Percentiles rank a stretch among this genome's conserved stretches.
Evolutionary conservation across 2,797 vertebrate species (phyloP).

Genomic region (Myotis planiceps): DNA sequence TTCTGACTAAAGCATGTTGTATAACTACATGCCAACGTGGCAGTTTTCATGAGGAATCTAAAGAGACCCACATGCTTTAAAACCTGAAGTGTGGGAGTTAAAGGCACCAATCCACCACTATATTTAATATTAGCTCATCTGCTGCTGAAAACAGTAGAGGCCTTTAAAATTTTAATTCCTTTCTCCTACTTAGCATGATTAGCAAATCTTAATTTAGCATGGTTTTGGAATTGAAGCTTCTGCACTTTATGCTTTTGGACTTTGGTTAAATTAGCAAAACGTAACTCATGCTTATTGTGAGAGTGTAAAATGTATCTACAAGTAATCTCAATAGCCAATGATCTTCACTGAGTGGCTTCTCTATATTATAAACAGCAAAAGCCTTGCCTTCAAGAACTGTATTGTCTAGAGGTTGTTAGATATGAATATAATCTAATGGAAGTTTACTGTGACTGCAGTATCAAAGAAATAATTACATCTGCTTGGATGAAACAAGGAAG

Average conservation of each 20-base stretch:
- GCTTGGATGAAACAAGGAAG: neutral
- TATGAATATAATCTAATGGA: neutral
- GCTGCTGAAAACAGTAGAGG: constrained; percentile 33
- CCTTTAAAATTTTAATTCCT: constrained; percentile 46
- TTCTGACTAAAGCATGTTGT: constrained; percentile 56
- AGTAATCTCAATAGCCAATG: neutral
- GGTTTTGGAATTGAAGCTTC: constrained; percentile 28
- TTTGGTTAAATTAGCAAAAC: constrained; percentile 27
- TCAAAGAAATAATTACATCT: neutral
- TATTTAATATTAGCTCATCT: constrained; percentile 50
- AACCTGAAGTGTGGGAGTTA: neutral
- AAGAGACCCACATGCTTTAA: neutral
- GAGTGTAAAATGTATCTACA: constrained; percentile 24
- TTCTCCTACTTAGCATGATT: constrained; percentile 57
- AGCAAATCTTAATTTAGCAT: constrained; percentile 53
- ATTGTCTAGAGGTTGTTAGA: neutral
- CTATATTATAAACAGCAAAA: neutral
- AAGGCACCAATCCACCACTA: neutral
- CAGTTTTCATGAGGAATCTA: constrained; percentile 45
- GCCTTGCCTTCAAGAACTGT: neutral
- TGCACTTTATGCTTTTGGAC: constrained; percentile 1
- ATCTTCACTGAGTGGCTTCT: neutral
- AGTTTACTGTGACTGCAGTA: constrained; percentile 8
- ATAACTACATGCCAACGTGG: constrained; percentile 32
- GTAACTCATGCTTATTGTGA: constrained; percentile 2